These are phyloP conservation scores for Fregetta grallaria DNA, from an alignment of 2,113 vertebrate genomes.

Conservation along the genomic window DNA sequence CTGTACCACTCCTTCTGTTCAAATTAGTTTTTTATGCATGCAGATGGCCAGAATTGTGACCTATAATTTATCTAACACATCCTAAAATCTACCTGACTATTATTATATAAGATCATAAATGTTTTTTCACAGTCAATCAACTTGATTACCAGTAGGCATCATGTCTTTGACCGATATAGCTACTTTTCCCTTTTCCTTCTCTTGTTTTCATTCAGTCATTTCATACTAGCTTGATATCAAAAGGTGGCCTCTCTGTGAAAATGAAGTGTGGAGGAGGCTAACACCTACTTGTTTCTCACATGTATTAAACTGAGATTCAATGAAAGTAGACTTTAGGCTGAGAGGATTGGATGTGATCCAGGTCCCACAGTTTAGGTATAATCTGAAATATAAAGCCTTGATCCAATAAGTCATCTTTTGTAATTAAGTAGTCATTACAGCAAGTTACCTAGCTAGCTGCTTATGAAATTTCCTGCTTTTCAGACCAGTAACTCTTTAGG, in stretches of 20 bases:
- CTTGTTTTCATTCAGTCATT: background rate
- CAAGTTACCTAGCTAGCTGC: background rate
- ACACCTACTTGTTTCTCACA: background rate
- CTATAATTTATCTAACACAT: background rate
- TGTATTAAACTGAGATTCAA: background rate
- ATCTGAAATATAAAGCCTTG: background rate
- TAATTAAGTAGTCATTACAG: background rate
- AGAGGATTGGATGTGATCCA: background rate
- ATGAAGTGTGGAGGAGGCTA: background rate
- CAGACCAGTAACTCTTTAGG: background rate
- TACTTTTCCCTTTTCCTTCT: background rate
- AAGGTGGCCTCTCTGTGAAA: background rate
- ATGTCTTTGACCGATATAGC: background rate
- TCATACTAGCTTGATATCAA: background rate
- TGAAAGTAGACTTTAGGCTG: background rate
- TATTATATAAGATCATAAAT: background rate
- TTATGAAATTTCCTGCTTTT: background rate
- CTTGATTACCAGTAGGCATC: background rate
- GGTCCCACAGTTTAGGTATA: background rate
- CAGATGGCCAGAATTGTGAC: background rate
- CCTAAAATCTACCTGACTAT: background rate
- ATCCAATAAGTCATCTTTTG: background rate
- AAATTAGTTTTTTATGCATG: background rate
- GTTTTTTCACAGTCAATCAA: background rate
- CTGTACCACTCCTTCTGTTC: background rate